These are phyloP conservation scores for Pantelozetes paolii DNA, from an alignment of 2,888 invertebrate species.

Conservation along the genomic window DNA sequence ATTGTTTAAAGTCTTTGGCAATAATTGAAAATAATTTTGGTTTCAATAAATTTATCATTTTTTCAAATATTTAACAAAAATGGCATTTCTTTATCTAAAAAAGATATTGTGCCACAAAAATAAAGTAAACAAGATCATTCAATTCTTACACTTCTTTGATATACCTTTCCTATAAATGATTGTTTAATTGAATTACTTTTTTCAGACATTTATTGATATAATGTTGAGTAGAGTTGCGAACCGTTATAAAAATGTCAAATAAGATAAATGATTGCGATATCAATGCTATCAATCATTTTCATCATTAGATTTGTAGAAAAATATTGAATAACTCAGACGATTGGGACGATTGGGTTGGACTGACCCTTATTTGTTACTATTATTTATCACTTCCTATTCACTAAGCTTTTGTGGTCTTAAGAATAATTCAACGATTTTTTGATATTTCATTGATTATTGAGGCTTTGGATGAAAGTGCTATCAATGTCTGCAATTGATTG, in stretches of 20 bases:
- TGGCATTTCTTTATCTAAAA: no score
- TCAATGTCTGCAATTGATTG: neutral
- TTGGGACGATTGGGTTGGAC: neutral
- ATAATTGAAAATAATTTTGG: no score
- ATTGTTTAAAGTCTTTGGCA: no score
- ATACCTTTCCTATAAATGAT: no score
- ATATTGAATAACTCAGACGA: neutral
- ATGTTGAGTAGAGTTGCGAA: neutral
- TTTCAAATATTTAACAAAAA: no score
- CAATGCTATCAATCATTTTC: neutral
- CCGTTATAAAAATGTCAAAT: neutral
- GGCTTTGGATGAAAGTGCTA: neutral
- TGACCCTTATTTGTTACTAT: neutral
- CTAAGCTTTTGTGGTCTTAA: neutral
- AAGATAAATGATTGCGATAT: neutral
- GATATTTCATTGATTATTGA: neutral
- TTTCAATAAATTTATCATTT: no score
- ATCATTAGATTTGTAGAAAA: neutral
- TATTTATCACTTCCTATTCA: neutral
- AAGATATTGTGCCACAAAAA: no score
- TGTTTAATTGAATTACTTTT: no score
- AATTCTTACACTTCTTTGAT: no score
- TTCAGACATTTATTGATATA: no score
- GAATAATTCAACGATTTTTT: neutral
- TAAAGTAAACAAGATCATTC: no score